A percentile compares a stretch with the other conserved stretches of the same genome.
These are phyloP conservation scores for Mormoops blainvillei DNA, from an alignment of 2,113 vertebrate species.

Conservation along the genomic window DNA sequence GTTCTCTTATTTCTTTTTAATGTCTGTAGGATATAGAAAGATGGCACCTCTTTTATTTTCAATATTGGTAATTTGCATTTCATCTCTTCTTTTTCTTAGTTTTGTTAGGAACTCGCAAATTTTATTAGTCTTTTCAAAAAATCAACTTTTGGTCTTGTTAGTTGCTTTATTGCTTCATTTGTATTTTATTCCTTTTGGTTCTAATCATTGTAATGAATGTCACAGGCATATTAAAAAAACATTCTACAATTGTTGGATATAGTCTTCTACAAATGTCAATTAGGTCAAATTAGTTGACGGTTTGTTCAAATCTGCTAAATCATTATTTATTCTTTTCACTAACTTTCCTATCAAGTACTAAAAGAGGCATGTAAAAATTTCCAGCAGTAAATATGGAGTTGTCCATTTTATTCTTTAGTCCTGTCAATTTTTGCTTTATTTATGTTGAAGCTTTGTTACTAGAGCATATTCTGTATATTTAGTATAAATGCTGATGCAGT, in stretches of 20 bases:
- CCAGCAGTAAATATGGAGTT: neutral
- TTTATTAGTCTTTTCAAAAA: slow-evolving; percentile 9
- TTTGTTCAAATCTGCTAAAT: neutral
- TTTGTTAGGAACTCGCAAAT: neutral
- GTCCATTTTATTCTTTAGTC: neutral
- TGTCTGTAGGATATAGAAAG: neutral
- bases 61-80: neutral
- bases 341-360: neutral
- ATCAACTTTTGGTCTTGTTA: neutral
- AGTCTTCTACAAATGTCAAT: neutral
- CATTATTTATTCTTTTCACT: neutral
- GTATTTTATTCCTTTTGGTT: neutral
- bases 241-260: neutral
- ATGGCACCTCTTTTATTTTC: neutral
- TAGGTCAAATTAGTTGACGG: neutral
- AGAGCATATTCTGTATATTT: neutral
- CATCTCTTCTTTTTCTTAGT: neutral
- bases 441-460: neutral
- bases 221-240: neutral
- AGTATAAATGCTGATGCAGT: neutral
- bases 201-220: neutral
- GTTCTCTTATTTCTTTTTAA: neutral
- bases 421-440: neutral
- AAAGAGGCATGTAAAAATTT: neutral
- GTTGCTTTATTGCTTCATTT: neutral